Evolutionary conservation across 2,888 invertebrate genomes (phyloP).

Genomic region (Drosophila anomelani): DNA sequence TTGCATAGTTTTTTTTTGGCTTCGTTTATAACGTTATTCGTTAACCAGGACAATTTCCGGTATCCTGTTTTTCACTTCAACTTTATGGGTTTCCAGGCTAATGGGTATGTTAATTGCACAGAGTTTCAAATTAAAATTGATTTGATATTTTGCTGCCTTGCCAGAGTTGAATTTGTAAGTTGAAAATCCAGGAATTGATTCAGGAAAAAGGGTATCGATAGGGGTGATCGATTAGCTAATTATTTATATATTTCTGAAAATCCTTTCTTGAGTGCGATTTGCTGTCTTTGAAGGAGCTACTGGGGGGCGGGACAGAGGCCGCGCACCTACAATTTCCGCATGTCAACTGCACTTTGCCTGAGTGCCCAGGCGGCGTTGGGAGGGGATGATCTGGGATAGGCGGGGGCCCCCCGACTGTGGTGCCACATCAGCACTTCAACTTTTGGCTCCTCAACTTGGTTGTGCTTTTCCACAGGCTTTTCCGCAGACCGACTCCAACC

Average conservation of each 20-base stretch:
- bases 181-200: neutral
- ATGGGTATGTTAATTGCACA: neutral
- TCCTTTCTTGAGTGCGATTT: constrained; percentile 57
- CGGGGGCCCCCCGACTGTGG: constrained; percentile 24
- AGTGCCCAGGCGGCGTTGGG: constrained; percentile 55
- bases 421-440: constrained; percentile 45
- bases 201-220: too few species aligned
- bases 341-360: constrained; percentile 81
- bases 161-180: neutral
- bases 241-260: neutral
- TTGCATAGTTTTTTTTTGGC: too few species aligned
- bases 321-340: constrained; percentile 79
- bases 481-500: constrained; percentile 22
- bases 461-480: constrained; percentile 46
- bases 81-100: neutral
- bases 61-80: neutral
- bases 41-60: constrained; percentile 11
- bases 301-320: constrained; percentile 3
- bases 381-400: neutral
- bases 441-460: constrained; percentile 48
- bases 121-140: neutral
- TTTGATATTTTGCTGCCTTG: neutral
- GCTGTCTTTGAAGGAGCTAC: constrained; percentile 30
- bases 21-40: neutral
- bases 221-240: neutral